Evolutionary conservation across 2,888 invertebrate genomes (phyloP), one percentile per base, ranked within the genome.

Genomic region (Sialis fuliginosa): DNA sequence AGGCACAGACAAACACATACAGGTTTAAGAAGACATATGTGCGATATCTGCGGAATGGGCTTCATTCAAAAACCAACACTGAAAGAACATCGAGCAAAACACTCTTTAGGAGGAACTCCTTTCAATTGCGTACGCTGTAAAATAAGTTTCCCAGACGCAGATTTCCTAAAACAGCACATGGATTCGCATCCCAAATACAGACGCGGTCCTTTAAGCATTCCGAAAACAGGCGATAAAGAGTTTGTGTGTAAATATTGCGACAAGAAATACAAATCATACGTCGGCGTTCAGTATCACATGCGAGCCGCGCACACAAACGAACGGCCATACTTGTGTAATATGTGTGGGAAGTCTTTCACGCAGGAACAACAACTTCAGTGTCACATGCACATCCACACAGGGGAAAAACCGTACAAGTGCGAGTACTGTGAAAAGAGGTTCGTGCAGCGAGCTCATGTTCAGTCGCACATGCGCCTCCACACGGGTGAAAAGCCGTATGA

Each of bases 401-500:
- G 43, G 1, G 13, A 31, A 31, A 43, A 43, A 33, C 43, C 43
- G 32, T 33, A 43, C 10, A 33, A 33, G n/a, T 43, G 43, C 6
- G 12, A 43, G 8, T 43, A 33, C 6, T 43, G 43, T 33, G n/a
- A 33, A 6, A 43, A 33, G 33, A 1, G 32, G 12, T 43, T 43
- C 13, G 33, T 34, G 12, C 43, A 43, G 9, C 33, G 32, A 10
- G 43, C 31, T 5, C 43, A 43, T 33, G 33, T 43, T 12, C 33
- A 33, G n/a, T 43, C 43, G 33, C 43, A 43, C 22, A 32, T 31
- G 32, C 33, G 32, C 7, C 34, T 43, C 33, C 43, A 43, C 34
- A 43, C 43, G 7, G 43, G 43, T 43, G 34, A 31, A 1, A 43
- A 43, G 33, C 43, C 43, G 22, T 43, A 43, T n/a, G 31, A 43